phyloP scores from a whole-genome alignment of 1,140 invertebrate genomes.

The Trichomalopsis sarcophagae region DNA sequence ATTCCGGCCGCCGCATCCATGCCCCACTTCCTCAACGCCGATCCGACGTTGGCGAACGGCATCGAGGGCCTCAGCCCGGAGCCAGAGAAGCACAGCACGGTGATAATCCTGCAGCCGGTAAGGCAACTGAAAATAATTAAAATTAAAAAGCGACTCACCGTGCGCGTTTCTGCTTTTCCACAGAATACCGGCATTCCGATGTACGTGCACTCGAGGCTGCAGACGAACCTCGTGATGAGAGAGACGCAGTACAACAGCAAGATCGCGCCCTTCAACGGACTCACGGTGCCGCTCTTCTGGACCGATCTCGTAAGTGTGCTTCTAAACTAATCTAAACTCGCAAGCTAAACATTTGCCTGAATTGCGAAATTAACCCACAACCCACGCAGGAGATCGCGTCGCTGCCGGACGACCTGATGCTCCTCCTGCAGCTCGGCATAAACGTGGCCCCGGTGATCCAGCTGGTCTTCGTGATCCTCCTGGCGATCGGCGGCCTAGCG shows the following conservation, averaged over 20 bases:
- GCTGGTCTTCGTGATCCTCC: constrained; percentile 58
- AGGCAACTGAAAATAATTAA: constrained; percentile 46
- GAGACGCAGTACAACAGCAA: constrained; percentile 75
- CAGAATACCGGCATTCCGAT: constrained; percentile 79
- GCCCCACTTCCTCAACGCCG: constrained; percentile 86
- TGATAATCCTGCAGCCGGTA: constrained; percentile 76
- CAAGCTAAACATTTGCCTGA: too few relatives aligned
- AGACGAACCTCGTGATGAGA: constrained; percentile 81
- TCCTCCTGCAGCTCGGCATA: constrained; percentile 58
- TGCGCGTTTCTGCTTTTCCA: constrained; percentile 5
- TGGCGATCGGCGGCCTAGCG: constrained; percentile 60
- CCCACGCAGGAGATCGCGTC: constrained; percentile 58
- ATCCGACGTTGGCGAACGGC: constrained; percentile 78
- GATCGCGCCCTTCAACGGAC: constrained; percentile 77
- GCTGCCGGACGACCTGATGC: constrained; percentile 54
- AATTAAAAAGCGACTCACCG: too few relatives aligned
- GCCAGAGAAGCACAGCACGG: constrained; percentile 74
- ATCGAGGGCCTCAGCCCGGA: constrained; percentile 82
- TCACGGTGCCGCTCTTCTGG: constrained; percentile 81
- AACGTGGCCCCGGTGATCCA: constrained; percentile 60
- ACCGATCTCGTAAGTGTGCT: constrained; percentile 78
- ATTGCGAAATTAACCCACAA: too few relatives aligned
- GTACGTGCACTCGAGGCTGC: constrained; percentile 77
- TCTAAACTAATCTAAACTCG: too few relatives aligned
- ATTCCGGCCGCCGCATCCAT: constrained; percentile 83